These are phyloP conservation scores for Cepaea nemoralis DNA, from an alignment of 1,140 invertebrate genomes.

Conservation along the genomic window DNA sequence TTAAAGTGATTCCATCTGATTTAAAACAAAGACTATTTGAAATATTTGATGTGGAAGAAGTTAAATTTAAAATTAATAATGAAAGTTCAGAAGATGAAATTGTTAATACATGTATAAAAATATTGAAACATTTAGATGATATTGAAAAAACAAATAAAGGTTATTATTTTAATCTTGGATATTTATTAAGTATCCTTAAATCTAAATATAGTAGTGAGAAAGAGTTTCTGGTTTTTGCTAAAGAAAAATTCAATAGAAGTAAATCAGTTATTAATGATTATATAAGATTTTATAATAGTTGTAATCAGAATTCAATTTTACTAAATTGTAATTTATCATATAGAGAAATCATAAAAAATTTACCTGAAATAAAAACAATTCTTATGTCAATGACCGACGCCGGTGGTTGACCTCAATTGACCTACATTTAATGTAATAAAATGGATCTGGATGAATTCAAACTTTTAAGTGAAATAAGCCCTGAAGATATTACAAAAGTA, in stretches of 20 bases:
- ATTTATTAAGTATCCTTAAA: background rate
- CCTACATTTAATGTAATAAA: background rate
- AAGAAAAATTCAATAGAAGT: background rate
- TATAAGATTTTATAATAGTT: background rate
- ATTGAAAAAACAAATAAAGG: too few relatives aligned
- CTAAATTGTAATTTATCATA: background rate
- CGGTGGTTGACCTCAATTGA: too few relatives aligned
- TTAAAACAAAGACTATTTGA: slow-evolving; percentile 7
- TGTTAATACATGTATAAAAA: slow-evolving; percentile 14
- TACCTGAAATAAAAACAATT: background rate
- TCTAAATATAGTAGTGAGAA: background rate
- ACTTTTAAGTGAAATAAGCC: too few relatives aligned
- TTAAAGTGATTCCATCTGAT: background rate
- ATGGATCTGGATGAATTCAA: background rate
- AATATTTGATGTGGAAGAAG: background rate
- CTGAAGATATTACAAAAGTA: too few relatives aligned
- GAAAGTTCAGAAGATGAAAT: background rate
- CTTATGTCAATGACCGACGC: background rate
- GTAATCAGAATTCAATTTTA: background rate
- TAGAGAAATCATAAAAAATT: slow-evolving; percentile 7
- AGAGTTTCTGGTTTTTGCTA: background rate
- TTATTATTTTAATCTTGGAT: too few relatives aligned
- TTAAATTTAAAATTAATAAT: background rate
- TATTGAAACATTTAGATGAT: background rate
- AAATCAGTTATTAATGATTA: background rate